These are phyloP conservation scores for Neodontobutis hainanensis DNA, from an alignment of 2,113 vertebrate genomes.

Conservation along the genomic window DNA sequence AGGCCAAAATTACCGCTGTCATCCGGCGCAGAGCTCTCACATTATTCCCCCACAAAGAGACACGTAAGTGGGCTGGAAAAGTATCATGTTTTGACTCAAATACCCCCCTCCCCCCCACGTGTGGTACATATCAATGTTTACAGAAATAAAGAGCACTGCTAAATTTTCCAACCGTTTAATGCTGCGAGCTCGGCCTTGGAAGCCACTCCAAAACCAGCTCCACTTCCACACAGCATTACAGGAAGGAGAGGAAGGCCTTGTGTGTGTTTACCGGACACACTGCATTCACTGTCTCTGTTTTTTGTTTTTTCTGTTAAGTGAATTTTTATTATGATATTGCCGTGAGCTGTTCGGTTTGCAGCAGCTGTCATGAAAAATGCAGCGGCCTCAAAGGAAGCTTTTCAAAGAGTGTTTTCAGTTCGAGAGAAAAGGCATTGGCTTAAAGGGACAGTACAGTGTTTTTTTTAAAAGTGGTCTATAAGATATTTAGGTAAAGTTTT, in stretches of 20 bases:
- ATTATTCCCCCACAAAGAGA: constrained; percentile 26
- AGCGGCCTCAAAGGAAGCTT: too few relatives aligned
- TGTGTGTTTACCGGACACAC: constrained; percentile 73
- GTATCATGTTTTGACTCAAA: constrained; percentile 44
- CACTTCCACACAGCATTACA: constrained; percentile 57
- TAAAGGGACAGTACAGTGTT: neutral
- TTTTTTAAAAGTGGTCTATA: neutral
- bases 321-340: constrained; percentile 68
- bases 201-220: constrained; percentile 51
- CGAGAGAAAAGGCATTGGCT: neutral
- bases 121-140: constrained; percentile 75
- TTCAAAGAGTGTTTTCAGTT: constrained; percentile 47
- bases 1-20: constrained; percentile 33
- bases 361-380: constrained; percentile 31
- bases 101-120: constrained; percentile 31
- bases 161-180: constrained; percentile 51
- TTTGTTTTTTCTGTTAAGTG: constrained; percentile 68
- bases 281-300: constrained; percentile 63
- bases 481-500: neutral
- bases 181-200: constrained; percentile 52
- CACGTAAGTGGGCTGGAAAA: constrained; percentile 50
- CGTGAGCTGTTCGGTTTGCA: constrained; percentile 35
- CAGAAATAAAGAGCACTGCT: constrained; percentile 68
- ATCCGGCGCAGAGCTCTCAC: constrained; percentile 29
- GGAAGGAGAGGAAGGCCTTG: constrained; percentile 29